phyloP scores from a whole-genome alignment of 2,113 vertebrate genomes.

The Xerus inauris region DNA sequence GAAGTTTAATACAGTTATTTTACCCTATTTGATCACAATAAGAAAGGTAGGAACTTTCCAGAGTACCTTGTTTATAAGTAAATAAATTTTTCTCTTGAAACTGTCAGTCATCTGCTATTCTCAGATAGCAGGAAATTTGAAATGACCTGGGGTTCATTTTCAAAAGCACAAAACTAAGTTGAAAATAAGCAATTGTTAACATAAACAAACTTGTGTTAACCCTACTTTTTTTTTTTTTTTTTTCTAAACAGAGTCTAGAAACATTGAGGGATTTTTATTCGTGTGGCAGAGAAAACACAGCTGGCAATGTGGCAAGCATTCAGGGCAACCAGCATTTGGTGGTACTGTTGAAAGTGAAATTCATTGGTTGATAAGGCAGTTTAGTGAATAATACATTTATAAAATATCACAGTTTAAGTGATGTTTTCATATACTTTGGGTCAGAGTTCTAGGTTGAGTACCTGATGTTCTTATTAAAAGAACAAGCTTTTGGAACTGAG shows the following conservation, averaged over 20 bases:
- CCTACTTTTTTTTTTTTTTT: not conserved
- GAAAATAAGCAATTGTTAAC: constrained; percentile 31
- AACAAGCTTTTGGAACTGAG: constrained; percentile 13
- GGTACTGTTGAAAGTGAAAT: constrained; percentile 3
- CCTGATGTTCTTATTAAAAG: constrained; percentile 63
- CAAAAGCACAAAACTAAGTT: not conserved
- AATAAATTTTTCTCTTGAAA: not conserved
- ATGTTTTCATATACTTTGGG: not conserved
- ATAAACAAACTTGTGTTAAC: constrained; percentile 32
- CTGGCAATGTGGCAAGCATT: not conserved
- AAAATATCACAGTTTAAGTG: not conserved
- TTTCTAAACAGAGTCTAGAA: not conserved
- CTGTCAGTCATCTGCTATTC: not conserved
- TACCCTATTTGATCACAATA: not conserved
- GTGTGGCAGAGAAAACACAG: constrained; percentile 52
- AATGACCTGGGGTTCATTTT: constrained; percentile 77
- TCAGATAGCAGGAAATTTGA: constrained; percentile 72
- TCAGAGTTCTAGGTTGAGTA: constrained; percentile 41
- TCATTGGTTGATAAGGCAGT: constrained; percentile 64
- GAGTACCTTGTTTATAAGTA: not conserved
- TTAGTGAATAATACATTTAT: not conserved
- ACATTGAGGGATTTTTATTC: constrained; percentile 51
- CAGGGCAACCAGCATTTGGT: not conserved
- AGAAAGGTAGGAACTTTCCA: constrained; percentile 3
- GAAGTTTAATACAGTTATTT: not conserved